Conservation (phyloP, 1,140 invertebrate genomes). For the Oncopodura yosiiana region DNA sequence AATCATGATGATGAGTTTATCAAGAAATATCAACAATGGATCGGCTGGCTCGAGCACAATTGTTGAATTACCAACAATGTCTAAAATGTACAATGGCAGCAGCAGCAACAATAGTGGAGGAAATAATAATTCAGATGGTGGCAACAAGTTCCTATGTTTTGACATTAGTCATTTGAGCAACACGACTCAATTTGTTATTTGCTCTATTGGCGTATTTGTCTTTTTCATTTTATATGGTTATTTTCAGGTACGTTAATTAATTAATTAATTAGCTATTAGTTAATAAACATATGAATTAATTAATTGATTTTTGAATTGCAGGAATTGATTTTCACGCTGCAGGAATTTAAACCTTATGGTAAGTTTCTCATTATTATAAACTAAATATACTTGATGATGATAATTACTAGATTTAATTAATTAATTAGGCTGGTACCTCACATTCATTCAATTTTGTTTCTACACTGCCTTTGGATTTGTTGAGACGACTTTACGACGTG, state of each 20-base stretch:
- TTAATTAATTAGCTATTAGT: too few relatives aligned
- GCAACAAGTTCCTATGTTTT: conserved; percentile 59
- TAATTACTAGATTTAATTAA: too few relatives aligned
- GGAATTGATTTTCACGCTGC: conserved; percentile 81
- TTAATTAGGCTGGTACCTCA: conserved; percentile 89
- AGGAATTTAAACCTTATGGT: conserved; percentile 80
- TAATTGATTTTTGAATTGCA: conserved; percentile 40
- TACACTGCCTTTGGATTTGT: conserved; percentile 71
- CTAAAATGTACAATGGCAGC: too few relatives aligned
- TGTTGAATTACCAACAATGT: too few relatives aligned
- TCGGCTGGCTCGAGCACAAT: too few relatives aligned
- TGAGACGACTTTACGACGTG: conserved; percentile 58
- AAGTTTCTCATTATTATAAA: too few relatives aligned
- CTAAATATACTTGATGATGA: too few relatives aligned
- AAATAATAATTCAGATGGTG: too few relatives aligned
- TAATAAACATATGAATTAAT: conserved; percentile 7
- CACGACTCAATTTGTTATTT: conserved; percentile 62
- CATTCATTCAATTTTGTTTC: conserved; percentile 78
- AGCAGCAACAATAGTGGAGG: too few relatives aligned
- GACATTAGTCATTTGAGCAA: conserved; percentile 56
- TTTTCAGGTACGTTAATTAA: conserved; percentile 53
- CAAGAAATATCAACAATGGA: too few relatives aligned
- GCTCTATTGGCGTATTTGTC: conserved; percentile 68
- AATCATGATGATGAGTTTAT: too few relatives aligned
- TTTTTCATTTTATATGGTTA: conserved; percentile 87